Evolutionary conservation across 2,888 invertebrate genomes (phyloP).

Genomic region (Ernsta delagoae): DNA sequence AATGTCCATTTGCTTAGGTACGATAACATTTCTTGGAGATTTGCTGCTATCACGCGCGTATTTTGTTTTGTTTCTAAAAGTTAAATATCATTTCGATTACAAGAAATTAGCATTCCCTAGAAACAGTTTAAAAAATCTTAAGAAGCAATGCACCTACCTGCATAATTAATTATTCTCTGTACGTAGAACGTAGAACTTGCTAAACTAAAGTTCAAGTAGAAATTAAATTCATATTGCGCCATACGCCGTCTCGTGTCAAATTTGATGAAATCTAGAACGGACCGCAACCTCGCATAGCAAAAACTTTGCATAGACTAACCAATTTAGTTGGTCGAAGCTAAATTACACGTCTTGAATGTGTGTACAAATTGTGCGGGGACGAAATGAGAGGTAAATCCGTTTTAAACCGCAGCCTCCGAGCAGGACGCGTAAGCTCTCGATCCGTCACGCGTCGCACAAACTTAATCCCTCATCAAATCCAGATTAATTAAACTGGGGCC

Average conservation of each 20-base stretch:
- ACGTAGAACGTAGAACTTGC: too few relatives aligned
- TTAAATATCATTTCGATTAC: too few relatives aligned
- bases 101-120: too few relatives aligned
- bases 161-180: too few relatives aligned
- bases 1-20: not conserved
- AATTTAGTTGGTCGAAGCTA: constrained; percentile 23
- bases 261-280: constrained; percentile 13
- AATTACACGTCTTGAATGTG: constrained; percentile 58
- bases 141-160: too few relatives aligned
- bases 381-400: constrained; percentile 75
- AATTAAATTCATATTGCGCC: too few relatives aligned
- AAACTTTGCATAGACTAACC: constrained; percentile 31
- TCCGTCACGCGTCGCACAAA: constrained; percentile 64
- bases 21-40: too few relatives aligned
- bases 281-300: constrained; percentile 20
- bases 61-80: too few relatives aligned
- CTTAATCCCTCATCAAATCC: constrained; percentile 83
- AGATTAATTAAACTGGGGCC: constrained; percentile 70
- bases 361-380: constrained; percentile 72
- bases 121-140: too few relatives aligned
- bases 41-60: too few relatives aligned
- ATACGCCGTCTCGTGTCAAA: not conserved
- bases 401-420: constrained; percentile 74
- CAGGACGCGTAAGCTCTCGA: constrained; percentile 48
- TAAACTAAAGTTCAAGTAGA: too few relatives aligned